Conservation (phyloP, 2,888 invertebrate genomes). For the Aspidiotus destructor region DNA sequence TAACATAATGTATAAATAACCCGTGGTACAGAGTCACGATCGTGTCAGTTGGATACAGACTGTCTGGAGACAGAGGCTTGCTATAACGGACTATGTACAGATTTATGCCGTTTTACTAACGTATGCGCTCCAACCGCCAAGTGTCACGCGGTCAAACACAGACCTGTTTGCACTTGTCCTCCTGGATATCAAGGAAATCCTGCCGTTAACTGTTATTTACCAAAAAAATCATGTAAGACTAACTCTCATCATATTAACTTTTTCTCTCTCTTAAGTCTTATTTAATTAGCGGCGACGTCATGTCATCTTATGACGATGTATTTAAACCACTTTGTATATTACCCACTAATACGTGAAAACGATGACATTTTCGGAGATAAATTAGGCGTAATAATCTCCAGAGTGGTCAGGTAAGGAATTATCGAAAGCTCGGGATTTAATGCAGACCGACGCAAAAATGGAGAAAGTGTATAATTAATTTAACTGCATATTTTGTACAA, state of each 20-base stretch:
- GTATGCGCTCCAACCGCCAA: conserved; percentile 42
- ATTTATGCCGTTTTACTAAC: conserved; percentile 47
- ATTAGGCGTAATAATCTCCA: too few relatives aligned
- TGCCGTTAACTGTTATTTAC: conserved; percentile 64
- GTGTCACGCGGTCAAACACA: conserved; percentile 41
- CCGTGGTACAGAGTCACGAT: conserved; percentile 38
- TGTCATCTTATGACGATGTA: too few relatives aligned
- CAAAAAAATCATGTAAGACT: conserved; percentile 60
- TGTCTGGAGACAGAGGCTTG: conserved; percentile 56
- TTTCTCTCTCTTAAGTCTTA: not conserved
- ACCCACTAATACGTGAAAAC: not conserved
- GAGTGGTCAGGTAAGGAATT: not conserved
- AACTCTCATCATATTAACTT: conserved; percentile 15
- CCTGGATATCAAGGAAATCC: conserved; percentile 73
- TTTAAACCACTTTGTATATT: not conserved
- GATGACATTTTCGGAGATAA: conserved; percentile 2
- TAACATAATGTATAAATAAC: conserved; percentile 34
- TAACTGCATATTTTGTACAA: too few relatives aligned
- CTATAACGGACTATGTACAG: conserved; percentile 53
- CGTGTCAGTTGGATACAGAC: conserved; percentile 54
- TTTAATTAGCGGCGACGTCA: too few relatives aligned
- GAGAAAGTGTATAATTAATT: too few relatives aligned
- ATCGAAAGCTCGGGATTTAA: not conserved
- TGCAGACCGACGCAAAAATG: not conserved
- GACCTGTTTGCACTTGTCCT: conserved; percentile 52